Base-by-base conservation (phyloP, 2,797 vertebrate species). In the Falco cherrug region DNA sequence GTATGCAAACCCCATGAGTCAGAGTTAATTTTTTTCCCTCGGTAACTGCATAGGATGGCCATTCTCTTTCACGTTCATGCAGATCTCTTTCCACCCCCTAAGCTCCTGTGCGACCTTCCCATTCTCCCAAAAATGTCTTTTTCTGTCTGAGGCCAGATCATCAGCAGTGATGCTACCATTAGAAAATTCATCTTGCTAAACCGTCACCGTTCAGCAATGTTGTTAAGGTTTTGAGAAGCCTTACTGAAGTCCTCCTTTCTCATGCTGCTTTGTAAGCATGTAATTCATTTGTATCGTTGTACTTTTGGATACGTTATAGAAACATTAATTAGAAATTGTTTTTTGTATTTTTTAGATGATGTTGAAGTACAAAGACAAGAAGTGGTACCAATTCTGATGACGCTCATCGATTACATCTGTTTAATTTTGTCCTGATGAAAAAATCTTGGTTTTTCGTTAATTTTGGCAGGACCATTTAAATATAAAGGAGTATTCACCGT, bases 311-410 rank as follows among this genome's bases (percentile, higher is more conserved):
- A 22, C 31, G 5, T 89, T 57, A 43, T 33, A 59, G 7, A 63
- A 70, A 78, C 11, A 65, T 61, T 96, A 95, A 75, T 70, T 84
- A 37, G 12, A 92, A 45, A 51, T 80, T 87, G 4, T 25, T 26
- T 86, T 10, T 88, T 76, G 65, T n/a, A 43, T 74, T 91, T 97
- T 97, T 88, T 97, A 99, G 99, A 99, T 99, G 99, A 99, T 99
- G 99, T 97, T 99, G 97, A 99, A 99, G 98, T 99, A 99, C 98
- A 99, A 99, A 98, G 99, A 99, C 98, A 99, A 99, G 97, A 99
- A 99, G 96, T 99, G 99, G 99, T 99, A 99, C 98, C 99, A 99
- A 96, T 99, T 99, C 99, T 99, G 99, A 99, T 95, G 94, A 97
- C 24, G 86, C 83, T 97, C 98, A 96, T 97, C 87, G 87, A 73